A percentile compares a stretch with the other conserved stretches of the same genome.
Evolutionary conservation across 2,113 vertebrate genomes (phyloP).

Genomic region (Ameiurus melas): DNA sequence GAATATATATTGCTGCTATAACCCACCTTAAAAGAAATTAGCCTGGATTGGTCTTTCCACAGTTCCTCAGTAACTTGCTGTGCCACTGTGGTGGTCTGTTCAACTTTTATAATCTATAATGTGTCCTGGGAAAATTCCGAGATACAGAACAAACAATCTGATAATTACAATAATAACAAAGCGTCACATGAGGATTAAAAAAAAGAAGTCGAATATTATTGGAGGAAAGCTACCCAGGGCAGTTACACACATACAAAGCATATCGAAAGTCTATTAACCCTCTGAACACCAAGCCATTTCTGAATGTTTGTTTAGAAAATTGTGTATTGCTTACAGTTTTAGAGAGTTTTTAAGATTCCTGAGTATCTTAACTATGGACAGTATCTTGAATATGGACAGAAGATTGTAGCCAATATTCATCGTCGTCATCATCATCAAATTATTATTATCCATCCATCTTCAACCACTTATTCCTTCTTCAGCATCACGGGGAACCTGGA

Average conservation of each 20-base stretch:
- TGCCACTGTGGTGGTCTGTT: background rate
- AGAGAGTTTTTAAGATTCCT: background rate
- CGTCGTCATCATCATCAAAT: no score
- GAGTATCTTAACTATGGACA: background rate
- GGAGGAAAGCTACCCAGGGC: background rate
- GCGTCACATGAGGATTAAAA: background rate
- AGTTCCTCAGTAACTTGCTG: no score
- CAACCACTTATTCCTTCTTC: no score
- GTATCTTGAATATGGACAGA: no score
- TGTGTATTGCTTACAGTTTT: background rate
- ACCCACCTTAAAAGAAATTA: background rate
- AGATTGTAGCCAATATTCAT: background rate
- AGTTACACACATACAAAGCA: background rate
- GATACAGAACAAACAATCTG: background rate
- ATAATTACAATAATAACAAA: background rate
- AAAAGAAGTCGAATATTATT: conserved; percentile 3
- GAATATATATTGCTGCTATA: background rate
- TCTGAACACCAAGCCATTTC: background rate
- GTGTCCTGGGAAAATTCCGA: background rate
- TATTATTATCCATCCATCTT: no score
- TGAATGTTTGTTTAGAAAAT: background rate
- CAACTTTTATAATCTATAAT: background rate
- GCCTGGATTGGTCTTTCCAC: background rate
- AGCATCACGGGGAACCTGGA: no score
- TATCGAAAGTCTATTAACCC: background rate